Evolutionary conservation across 2,797 vertebrate genomes (phyloP), one percentile per base, ranked within the genome.

Genomic region (Cetoscarus ocellatus): DNA sequence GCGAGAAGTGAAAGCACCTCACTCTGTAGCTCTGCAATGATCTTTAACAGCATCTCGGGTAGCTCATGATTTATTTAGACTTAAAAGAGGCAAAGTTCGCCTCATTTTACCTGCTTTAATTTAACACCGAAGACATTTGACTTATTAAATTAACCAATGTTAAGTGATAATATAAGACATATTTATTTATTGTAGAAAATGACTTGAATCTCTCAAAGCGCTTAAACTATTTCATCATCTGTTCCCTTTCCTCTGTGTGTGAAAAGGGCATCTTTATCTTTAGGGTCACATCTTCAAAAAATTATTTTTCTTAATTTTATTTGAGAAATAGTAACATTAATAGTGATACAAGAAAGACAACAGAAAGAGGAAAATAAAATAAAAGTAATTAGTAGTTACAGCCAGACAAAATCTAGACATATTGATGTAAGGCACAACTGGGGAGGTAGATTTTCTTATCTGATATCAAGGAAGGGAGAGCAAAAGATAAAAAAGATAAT

Each of bases 61-160:
- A 11, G 38, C 77, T 83, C 80, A 75, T 88, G 49, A 73, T 35
- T 86, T 83, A 87, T 89, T 82, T 17, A 84, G 43, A 10, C 6
- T 14, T 12, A 9, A 39, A 62, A 67, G 45, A 27, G 55, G 61
- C 39, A 3, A 27, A 36, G 51, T 65, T 55, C 58, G 62, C 50
- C 38, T 65, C 34, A 34, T 19, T 10, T 67, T 13, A 60, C 67
- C 65, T 77, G 64, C 49, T 19, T 59, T 61, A 11, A 43, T 55
- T 8, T 15, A 34, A 19, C 57, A 35, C n/a, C n/a, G 48, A 62
- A 54, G 35, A 35, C 0, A 8, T 52, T 58, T 39, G 10, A 45
- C 59, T 18, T 35, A 10, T 15, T 10, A 4, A 15, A 11, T 1
- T 0, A 49, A 10, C 19, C 7, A 1, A n/a, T 17, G 1, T 4